A percentile compares a stretch with the other conserved stretches of the same genome.
Evolutionary conservation across 2,888 invertebrate genomes (phyloP).

Genomic region (Labia minor): DNA sequence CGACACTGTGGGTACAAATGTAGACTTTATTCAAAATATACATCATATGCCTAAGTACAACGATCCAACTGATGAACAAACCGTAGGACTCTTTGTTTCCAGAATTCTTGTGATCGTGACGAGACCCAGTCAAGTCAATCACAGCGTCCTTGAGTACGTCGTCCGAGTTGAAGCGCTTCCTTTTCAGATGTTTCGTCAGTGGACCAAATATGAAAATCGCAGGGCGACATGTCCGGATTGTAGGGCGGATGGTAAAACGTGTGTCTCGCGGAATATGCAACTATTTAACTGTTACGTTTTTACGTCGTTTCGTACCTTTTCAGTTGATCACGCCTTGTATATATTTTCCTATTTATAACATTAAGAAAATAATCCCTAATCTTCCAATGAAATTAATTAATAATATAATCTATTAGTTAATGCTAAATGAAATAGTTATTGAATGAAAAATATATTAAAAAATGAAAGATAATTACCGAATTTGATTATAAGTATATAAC

Average conservation of each 20-base stretch:
- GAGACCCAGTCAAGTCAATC: conserved; percentile 9
- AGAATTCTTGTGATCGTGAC: conserved; percentile 15
- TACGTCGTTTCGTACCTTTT: conserved; percentile 14
- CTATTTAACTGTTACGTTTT: not conserved
- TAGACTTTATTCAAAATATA: too few species aligned
- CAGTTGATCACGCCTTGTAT: not conserved
- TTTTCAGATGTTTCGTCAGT: conserved; percentile 14
- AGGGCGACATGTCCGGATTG: conserved; percentile 17
- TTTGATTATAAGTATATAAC: too few species aligned
- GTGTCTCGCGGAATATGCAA: conserved; percentile 14
- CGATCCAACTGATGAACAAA: conserved; percentile 17
- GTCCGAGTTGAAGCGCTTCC: conserved; percentile 17
- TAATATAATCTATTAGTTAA: too few species aligned
- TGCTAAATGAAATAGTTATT: too few species aligned
- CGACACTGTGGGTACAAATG: not conserved
- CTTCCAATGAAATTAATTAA: too few species aligned
- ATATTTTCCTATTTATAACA: too few species aligned
- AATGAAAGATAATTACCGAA: too few species aligned
- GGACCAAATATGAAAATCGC: conserved; percentile 15
- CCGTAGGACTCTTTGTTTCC: conserved; percentile 18
- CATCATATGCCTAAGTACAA: conserved; percentile 18
- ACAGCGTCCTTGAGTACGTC: conserved; percentile 15
- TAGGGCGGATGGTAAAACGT: too few species aligned
- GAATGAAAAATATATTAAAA: too few species aligned
- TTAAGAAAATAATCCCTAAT: too few species aligned